phyloP scores from a whole-genome alignment of 1,140 invertebrate genomes.

The Apocrypta bakeri region DNA sequence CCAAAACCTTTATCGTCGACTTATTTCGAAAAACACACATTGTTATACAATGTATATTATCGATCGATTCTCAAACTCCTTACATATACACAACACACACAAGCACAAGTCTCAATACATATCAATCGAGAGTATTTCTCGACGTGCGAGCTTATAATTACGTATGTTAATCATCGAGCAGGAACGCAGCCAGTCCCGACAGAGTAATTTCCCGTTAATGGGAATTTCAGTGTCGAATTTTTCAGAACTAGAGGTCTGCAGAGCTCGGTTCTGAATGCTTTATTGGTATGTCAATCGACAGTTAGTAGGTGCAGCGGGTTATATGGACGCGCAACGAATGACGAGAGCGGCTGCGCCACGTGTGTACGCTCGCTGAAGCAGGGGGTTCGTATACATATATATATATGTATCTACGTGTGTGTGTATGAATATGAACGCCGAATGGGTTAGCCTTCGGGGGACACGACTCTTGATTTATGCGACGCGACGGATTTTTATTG shows the following conservation, averaged over 20 bases:
- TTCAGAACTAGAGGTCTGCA: constrained; percentile 12
- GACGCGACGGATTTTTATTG: constrained; percentile 45
- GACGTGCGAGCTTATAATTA: not conserved
- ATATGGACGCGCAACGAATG: constrained; percentile 7
- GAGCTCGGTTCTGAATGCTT: not conserved
- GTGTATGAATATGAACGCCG: not conserved
- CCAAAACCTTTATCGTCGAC: no score
- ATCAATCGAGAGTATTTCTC: not conserved
- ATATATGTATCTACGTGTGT: not conserved
- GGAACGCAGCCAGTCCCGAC: not conserved
- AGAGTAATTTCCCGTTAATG: constrained; percentile 34
- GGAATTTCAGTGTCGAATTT: constrained; percentile 18
- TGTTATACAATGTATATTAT: not conserved
- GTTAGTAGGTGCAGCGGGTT: constrained; percentile 13
- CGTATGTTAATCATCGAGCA: not conserved
- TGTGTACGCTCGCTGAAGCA: not conserved
- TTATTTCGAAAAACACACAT: not conserved
- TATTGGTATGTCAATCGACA: constrained; percentile 48
- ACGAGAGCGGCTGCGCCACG: not conserved
- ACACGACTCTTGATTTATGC: constrained; percentile 39
- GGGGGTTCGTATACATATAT: constrained; percentile 2
- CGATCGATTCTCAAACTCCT: no score
- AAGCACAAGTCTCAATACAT: no score
- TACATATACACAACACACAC: no score
- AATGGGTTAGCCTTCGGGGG: not conserved